A percentile compares a stretch with the other conserved stretches of the same genome.
These are phyloP conservation scores for Aptenodytes forsteri DNA, from an alignment of 2,113 vertebrate species.

Conservation along the genomic window DNA sequence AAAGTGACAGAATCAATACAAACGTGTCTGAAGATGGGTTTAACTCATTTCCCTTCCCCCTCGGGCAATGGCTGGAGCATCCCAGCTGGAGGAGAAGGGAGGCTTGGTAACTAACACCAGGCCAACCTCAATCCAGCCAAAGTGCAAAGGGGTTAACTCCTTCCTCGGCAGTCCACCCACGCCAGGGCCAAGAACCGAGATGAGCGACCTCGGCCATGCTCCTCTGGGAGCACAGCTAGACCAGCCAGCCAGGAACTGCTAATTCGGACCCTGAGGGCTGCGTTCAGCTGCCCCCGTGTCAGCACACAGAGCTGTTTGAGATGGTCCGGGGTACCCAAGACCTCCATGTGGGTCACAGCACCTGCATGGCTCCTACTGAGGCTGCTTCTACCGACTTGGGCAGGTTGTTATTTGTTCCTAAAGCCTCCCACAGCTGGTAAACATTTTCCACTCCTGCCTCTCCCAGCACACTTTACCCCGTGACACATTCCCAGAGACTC, in stretches of 20 bases:
- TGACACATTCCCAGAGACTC: not conserved
- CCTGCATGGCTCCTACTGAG: not conserved
- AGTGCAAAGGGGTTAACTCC: not conserved
- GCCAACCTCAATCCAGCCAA: not conserved
- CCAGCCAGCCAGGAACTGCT: not conserved
- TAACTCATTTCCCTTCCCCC: constrained; percentile 76
- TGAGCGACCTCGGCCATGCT: rapidly evolving
- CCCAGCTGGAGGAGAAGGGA: not conserved
- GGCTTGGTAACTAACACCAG: not conserved
- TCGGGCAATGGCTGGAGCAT: constrained; percentile 15
- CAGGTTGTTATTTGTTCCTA: not conserved
- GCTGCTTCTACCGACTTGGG: not conserved
- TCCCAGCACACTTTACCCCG: not conserved
- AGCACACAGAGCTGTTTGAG: not conserved
- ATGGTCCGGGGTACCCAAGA: rapidly evolving
- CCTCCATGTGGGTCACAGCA: not conserved
- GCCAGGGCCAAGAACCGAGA: not conserved
- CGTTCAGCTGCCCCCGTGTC: rapidly evolving
- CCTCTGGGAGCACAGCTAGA: rapidly evolving
- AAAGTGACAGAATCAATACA: constrained; percentile 82
- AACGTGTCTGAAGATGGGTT: constrained; percentile 77
- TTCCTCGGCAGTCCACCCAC: not conserved
- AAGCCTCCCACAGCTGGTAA: not conserved
- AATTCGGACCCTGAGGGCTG: not conserved
- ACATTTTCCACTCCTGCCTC: not conserved